Percentiles rank a stretch among this genome's conserved stretches.
phyloP scores from a whole-genome alignment of 92 coral and sea anemone genomes.

The Anthopleura xanthogrammica region DNA sequence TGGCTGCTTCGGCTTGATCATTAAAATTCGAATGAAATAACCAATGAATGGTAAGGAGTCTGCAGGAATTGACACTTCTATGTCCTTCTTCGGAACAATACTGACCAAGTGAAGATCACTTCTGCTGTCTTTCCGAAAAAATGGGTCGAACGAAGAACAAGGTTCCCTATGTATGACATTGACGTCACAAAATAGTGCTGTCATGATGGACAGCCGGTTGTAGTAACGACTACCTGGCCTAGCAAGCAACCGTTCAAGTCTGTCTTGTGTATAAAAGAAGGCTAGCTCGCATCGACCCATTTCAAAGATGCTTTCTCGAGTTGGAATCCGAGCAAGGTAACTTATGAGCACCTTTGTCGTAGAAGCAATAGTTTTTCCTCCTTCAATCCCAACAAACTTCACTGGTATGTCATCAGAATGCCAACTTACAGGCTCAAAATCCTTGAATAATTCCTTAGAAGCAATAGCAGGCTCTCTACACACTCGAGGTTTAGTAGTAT shows the following conservation, averaged over 20 bases:
- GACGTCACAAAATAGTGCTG: conserved; percentile 76
- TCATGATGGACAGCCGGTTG: conserved; percentile 81
- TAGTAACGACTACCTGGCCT: conserved; percentile 79
- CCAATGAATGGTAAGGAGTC: conserved; percentile 66
- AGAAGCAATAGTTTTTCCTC: conserved; percentile 54
- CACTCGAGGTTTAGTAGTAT: conserved; percentile 17
- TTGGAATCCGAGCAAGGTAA: conserved; percentile 63
- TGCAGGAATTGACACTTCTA: conserved; percentile 50
- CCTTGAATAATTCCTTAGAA: conserved; percentile 69
- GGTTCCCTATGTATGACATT: conserved; percentile 72
- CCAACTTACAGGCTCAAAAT: conserved; percentile 63
- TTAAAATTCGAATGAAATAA: conserved; percentile 76
- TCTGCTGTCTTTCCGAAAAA: conserved; percentile 48
- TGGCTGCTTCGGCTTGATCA: conserved; percentile 76
- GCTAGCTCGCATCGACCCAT: conserved; percentile 84
- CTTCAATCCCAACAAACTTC: conserved; percentile 88
- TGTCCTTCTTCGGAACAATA: conserved; percentile 67
- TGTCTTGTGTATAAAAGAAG: conserved; percentile 78
- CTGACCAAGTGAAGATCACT: conserved; percentile 69
- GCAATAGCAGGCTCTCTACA: conserved; percentile 83
- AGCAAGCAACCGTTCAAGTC: conserved; percentile 82
- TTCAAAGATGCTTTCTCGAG: conserved; percentile 76
- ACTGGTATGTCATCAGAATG: conserved; percentile 59
- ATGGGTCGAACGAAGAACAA: conserved; percentile 73
- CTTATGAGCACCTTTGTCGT: conserved; percentile 70